Evolutionary conservation across 1,140 invertebrate species (phyloP), one percentile per base, ranked within the genome.

Genomic region (Trichoplusia ni): DNA sequence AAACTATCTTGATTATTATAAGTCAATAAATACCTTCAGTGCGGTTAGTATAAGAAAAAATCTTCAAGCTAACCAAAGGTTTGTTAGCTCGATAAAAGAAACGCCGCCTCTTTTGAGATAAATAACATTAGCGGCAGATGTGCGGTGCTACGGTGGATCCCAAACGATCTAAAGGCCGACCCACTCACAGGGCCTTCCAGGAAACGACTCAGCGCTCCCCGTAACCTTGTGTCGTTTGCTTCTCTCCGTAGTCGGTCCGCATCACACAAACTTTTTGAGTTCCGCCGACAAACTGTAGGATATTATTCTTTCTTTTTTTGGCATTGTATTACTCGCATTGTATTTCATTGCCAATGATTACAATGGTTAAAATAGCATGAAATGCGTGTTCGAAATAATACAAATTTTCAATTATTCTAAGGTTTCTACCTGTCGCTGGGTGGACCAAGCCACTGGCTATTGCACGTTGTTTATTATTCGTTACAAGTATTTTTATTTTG

Each of bases 91-190:
- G 23, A 18, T 46, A 38, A 59, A 51, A 49, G 40, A 51, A 60
- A 60, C 42, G 51, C 53, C 37, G 58, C 61, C 49, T 69, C 69
- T 79, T 85, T 82, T 71, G 63, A 77, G 66, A 77, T 79, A 79
- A 80, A 79, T 79, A 78, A 42, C 53, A 76, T 84, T 81, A 81
- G 73, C 75, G 77, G 79, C 86, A 89, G 84, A 86, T 89, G 84
- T 86, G 77, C 70, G 71, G 73, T 66, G 66, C 64, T 46, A 53
- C 64, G 37, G 46, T 60, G 58, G 66, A 74, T 74, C 69, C 72
- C 67, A 71, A 74, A 60, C 72, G 76, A 66, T 58, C 53, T 25
- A 29, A 75, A 73, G 65, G 74, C 64, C 73, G 74, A 81, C 77
- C 78, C 69, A 74, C 69, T 75, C 69, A 67, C 70, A 62, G 65